Percentiles rank a stretch among this genome's conserved stretches.
Conservation (phyloP, 2,888 invertebrate species). For the Caenorhabditis zanzibari region DNA sequence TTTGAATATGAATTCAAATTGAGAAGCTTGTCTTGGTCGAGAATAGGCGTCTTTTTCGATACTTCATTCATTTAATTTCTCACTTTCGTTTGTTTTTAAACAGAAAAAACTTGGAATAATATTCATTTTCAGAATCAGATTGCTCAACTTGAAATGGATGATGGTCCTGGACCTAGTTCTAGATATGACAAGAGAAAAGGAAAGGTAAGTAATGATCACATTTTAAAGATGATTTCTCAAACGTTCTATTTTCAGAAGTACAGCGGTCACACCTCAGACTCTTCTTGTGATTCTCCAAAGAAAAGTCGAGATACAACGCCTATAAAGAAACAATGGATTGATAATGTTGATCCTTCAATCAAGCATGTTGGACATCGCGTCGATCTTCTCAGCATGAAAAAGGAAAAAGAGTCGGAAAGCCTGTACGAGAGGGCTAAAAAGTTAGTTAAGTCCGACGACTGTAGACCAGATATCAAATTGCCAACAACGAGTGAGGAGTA, state of each 20-base stretch:
- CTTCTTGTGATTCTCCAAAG: slow-evolving; percentile 1
- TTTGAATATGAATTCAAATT: too few species aligned
- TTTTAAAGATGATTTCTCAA: neutral
- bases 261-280: neutral
- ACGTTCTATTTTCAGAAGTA: neutral
- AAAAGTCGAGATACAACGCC: neutral
- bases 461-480: slow-evolving; percentile 20
- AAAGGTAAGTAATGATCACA: neutral
- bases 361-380: slow-evolving; percentile 30
- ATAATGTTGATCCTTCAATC: neutral
- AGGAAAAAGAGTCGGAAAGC: neutral
- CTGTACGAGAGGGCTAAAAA: slow-evolving; percentile 28
- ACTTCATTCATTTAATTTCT: neutral
- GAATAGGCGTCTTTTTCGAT: too few species aligned
- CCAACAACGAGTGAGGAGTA: slow-evolving; percentile 44
- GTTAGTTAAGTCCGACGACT: neutral
- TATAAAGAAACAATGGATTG: neutral
- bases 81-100: neutral
- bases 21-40: too few species aligned
- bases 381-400: slow-evolving; percentile 4
- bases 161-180: neutral
- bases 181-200: neutral
- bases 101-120: too few species aligned
- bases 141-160: neutral
- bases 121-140: slow-evolving; percentile 3